Evolutionary conservation across 1,140 invertebrate genomes (phyloP), one percentile per base, ranked within the genome.

Genomic region (Temnothorax longispinosus): DNA sequence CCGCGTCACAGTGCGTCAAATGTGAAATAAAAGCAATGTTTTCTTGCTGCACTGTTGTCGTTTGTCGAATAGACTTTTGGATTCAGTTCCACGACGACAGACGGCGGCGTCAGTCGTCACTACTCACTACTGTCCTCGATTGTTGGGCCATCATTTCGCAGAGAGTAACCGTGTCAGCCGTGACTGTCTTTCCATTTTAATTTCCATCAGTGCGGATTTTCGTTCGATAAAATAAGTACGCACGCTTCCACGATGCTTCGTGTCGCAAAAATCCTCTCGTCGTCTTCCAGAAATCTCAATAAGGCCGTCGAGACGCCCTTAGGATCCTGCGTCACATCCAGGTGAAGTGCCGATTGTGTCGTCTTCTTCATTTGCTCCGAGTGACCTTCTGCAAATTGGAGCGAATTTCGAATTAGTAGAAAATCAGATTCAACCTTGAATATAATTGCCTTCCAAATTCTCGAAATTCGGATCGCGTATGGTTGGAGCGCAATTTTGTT

Each of bases 301-400:
- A 75, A 62, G 13, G 54, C 38, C 8, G 8, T 75, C 27, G 69
- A 75, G n/a, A 21, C 41, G 1, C n/a, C 80, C 13, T 74, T 84
- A 18, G 41, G 54, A 4, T 10, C 13, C n/a, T 41, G n/a, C 41
- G 44, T 62, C 44, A 18, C 54, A 3, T n/a, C 69, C 7, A 84
- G 80, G 80, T 84, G 5, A 50, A n/a, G 4, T 10, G 11, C 18
- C 8, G 2, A 52, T 54, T 2, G 21, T 62, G 15, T 62, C 11
- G 1, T 32, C 38, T 32, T 54, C 15, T 54, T 72, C 11, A 2
- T 44, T 21, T 32, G 13, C 21, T 4, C 71, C 15, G 10, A 71
- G 0, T 41, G 35, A 84, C 69, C 32, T 86, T 27, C 58, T 86
- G 62, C 8, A 3, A 78, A 47, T 21, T 69, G 4, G 32, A 56